A percentile compares a stretch with the other conserved stretches of the same genome.
Conservation (phyloP, 2,113 vertebrate genomes). For the Miniopterus natalensis region DNA sequence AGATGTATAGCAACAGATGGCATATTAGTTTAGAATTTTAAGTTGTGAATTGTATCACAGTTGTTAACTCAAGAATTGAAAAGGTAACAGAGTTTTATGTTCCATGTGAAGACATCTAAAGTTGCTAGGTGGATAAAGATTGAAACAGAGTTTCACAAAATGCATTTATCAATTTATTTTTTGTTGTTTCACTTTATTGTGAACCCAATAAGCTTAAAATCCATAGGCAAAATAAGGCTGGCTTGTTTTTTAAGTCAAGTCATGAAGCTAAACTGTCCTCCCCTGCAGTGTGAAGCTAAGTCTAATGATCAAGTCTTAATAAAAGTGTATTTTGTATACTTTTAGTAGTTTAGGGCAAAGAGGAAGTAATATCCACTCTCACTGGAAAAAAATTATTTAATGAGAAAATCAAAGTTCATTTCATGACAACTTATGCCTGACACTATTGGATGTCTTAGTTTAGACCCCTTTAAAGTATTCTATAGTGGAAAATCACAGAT, state of each 20-base stretch:
- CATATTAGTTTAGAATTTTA: conserved; percentile 11
- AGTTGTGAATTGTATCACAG: background rate
- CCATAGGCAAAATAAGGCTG: background rate
- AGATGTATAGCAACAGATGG: conserved; percentile 1
- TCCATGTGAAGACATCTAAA: background rate
- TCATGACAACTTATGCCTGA: background rate
- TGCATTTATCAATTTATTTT: conserved; percentile 1
- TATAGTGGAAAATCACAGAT: background rate
- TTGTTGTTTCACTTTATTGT: background rate
- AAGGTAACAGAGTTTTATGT: conserved; percentile 52
- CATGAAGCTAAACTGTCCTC: background rate
- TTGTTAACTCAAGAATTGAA: conserved; percentile 44
- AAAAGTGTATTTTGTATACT: conserved; percentile 18
- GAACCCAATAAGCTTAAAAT: conserved; percentile 48
- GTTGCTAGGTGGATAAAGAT: background rate
- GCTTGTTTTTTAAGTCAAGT: background rate
- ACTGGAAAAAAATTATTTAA: background rate
- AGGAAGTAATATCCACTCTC: background rate
- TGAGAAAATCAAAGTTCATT: conserved; percentile 19
- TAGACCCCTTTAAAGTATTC: background rate
- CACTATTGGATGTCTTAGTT: background rate
- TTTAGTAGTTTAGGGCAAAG: background rate
- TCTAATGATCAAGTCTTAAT: background rate
- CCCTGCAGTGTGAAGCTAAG: background rate
- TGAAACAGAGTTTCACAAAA: conserved; percentile 45